These are phyloP conservation scores for Neostethus bicornis DNA, from an alignment of 2,797 vertebrate genomes.

Conservation along the genomic window DNA sequence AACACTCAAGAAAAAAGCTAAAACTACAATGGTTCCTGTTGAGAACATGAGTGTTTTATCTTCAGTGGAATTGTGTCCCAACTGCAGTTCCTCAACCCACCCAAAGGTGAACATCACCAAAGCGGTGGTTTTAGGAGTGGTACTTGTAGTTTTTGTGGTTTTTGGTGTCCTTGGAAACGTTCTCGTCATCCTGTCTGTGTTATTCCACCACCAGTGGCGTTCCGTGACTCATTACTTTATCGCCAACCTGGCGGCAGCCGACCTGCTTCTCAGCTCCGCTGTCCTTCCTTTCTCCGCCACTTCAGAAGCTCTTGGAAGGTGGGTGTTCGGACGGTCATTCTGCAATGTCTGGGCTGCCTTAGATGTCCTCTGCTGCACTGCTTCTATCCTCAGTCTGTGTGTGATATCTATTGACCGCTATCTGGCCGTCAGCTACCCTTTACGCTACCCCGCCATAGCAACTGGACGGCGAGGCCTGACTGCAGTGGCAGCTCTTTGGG, in stretches of 20 bases:
- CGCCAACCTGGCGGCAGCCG: slow-evolving; percentile 80
- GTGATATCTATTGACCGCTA: slow-evolving; percentile 84
- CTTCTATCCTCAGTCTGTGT: slow-evolving; percentile 83
- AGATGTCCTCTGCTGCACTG: slow-evolving; percentile 84
- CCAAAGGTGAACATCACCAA: slow-evolving; percentile 67
- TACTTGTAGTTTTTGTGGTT: slow-evolving; percentile 74
- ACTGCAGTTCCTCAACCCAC: slow-evolving; percentile 67
- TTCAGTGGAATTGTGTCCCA: slow-evolving; percentile 58
- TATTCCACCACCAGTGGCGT: slow-evolving; percentile 78
- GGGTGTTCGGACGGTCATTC: slow-evolving; percentile 80
- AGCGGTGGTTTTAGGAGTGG: slow-evolving; percentile 65
- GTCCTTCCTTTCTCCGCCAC: slow-evolving; percentile 81
- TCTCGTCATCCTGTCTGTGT: slow-evolving; percentile 82
- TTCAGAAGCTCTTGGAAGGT: slow-evolving; percentile 75
- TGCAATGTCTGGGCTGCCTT: slow-evolving; percentile 81
- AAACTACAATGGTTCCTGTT: slow-evolving; percentile 54
- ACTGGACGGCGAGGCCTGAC: slow-evolving; percentile 71
- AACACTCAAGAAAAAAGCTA: slow-evolving; percentile 6
- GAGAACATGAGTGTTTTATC: slow-evolving; percentile 59
- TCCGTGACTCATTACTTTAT: slow-evolving; percentile 83
- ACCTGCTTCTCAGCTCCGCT: slow-evolving; percentile 79
- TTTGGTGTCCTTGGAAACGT: slow-evolving; percentile 83
- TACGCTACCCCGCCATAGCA: slow-evolving; percentile 75
- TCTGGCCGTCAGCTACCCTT: slow-evolving; percentile 80
- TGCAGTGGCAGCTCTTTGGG: slow-evolving; percentile 75